Evolutionary conservation across 2,113 vertebrate genomes (phyloP).

Genomic region (Halcyon malimbica): DNA sequence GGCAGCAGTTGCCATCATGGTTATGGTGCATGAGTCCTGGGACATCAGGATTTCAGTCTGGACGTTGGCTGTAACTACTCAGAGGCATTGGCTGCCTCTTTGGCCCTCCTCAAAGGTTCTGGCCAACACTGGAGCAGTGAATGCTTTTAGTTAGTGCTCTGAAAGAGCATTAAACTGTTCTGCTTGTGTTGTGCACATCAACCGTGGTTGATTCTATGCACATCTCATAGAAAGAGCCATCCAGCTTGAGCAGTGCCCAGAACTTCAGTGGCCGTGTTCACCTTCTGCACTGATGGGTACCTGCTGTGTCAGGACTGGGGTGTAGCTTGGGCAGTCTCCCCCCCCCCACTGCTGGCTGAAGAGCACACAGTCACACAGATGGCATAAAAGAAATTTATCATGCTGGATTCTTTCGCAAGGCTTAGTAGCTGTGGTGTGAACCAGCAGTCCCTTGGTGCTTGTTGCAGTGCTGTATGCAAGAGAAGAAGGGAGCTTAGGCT

Average conservation of each 20-base stretch:
- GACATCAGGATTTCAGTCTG: background rate
- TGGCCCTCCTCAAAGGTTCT: background rate
- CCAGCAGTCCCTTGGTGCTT: background rate
- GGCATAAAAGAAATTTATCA: background rate
- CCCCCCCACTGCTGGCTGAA: background rate
- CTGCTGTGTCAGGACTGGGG: rapidly evolving
- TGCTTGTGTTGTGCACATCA: background rate
- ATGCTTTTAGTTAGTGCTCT: background rate
- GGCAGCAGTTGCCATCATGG: background rate
- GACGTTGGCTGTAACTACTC: background rate
- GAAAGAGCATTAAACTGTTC: background rate
- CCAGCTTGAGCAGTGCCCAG: background rate
- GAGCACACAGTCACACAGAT: background rate
- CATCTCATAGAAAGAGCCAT: background rate
- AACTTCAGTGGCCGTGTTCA: background rate
- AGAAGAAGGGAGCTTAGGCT: background rate
- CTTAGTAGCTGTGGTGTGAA: background rate
- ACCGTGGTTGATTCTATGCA: background rate
- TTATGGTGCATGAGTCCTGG: rapidly evolving
- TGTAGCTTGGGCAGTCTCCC: background rate
- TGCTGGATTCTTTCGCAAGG: background rate
- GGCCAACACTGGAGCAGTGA: background rate
- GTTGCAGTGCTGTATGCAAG: background rate
- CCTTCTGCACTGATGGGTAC: background rate
- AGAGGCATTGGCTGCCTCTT: background rate